Percentiles rank a stretch among this genome's conserved stretches.
Evolutionary conservation across 2,797 vertebrate genomes (phyloP).

Genomic region (Rhinichthys osculus): DNA sequence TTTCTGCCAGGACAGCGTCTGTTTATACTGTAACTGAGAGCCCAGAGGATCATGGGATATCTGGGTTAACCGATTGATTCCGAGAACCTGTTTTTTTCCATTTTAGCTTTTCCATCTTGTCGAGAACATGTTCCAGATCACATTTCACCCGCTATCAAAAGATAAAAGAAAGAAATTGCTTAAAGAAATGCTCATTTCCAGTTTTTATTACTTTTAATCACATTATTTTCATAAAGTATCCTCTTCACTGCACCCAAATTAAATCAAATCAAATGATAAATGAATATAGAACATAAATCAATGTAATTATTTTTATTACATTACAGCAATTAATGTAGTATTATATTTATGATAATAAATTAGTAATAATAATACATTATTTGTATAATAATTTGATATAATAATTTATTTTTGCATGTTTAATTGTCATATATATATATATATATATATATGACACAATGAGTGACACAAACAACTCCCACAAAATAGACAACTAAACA

Average conservation of each 20-base stretch:
- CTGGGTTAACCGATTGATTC: neutral
- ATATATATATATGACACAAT: no score
- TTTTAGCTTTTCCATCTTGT: neutral
- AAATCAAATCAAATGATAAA: neutral
- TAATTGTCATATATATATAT: no score
- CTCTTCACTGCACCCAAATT: neutral
- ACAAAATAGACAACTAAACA: no score
- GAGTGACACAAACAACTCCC: no score
- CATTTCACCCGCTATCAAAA: neutral
- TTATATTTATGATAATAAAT: no score
- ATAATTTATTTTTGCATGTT: no score
- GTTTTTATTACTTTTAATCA: neutral
- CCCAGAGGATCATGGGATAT: conserved; percentile 6
- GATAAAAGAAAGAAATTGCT: neutral
- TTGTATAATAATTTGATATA: no score
- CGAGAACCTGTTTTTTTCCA: neutral
- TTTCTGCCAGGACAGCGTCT: neutral
- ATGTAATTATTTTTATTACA: no score
- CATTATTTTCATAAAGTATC: neutral
- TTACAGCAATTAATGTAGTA: no score
- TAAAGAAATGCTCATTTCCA: neutral
- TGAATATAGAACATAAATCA: no score
- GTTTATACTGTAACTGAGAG: neutral
- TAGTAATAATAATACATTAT: no score
- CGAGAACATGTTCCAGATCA: neutral